These are phyloP conservation scores for Andrena dorsata DNA, from an alignment of 2,888 invertebrate genomes.

Conservation along the genomic window DNA sequence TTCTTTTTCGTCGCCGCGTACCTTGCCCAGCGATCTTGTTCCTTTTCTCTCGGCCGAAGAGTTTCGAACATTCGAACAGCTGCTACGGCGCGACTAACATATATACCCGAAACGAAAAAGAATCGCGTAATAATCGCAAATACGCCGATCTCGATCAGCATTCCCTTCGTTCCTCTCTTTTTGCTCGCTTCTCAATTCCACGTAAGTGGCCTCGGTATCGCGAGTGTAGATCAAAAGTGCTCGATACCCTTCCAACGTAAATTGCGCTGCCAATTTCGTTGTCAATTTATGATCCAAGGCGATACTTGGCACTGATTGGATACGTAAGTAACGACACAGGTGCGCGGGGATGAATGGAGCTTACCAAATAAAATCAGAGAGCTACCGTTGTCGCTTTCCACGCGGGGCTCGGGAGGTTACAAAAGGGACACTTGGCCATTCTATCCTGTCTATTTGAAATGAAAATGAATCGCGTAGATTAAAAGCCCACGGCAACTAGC, in stretches of 20 bases:
- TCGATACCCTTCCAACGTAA: constrained; percentile 33
- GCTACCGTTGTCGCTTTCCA: background rate
- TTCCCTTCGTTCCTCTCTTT: background rate
- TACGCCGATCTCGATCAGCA: constrained; percentile 34
- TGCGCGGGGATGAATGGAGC: background rate
- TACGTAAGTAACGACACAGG: constrained; percentile 22
- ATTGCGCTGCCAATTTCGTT: constrained; percentile 45
- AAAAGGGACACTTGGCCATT: background rate
- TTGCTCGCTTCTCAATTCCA: constrained; percentile 29
- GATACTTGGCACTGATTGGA: constrained; percentile 22
- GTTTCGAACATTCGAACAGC: constrained; percentile 14
- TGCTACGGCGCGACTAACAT: background rate
- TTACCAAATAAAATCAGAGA: constrained; percentile 7
- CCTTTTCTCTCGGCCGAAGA: background rate
- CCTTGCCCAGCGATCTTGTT: background rate
- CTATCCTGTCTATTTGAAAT: constrained; percentile 41
- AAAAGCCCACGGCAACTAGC: constrained; percentile 44
- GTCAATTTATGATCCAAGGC: constrained; percentile 18
- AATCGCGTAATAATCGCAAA: constrained; percentile 44
- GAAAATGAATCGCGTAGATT: constrained; percentile 64
- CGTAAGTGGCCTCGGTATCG: constrained; percentile 30
- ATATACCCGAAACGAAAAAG: background rate
- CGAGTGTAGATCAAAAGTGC: constrained; percentile 37
- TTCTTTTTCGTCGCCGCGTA: background rate
- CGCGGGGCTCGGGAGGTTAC: too few species aligned